phyloP scores from a whole-genome alignment of 2,888 invertebrate species.

The Petrolisthes manimaculis region DNA sequence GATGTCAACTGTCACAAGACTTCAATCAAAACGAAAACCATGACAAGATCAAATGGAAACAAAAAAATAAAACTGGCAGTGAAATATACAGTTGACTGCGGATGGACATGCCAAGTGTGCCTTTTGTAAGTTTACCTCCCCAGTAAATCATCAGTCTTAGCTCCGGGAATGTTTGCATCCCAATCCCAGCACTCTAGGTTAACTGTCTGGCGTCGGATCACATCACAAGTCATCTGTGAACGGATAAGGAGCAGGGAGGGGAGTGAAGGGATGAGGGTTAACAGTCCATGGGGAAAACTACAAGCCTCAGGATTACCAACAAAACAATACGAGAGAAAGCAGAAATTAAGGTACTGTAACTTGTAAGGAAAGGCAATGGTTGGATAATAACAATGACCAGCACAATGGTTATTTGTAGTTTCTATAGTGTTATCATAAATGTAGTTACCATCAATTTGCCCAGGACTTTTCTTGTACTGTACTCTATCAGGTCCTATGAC shows the following conservation, averaged over 20 bases:
- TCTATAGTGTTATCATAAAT: no score
- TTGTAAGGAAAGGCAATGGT: no score
- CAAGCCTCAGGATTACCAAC: neutral
- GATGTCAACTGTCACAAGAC: neutral
- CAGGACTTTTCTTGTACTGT: no score
- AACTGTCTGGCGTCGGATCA: conserved; percentile 56
- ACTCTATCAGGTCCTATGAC: no score
- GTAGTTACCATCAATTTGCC: no score
- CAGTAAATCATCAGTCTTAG: conserved; percentile 64
- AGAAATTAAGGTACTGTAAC: no score
- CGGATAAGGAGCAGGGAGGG: conserved; percentile 27
- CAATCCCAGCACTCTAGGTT: conserved; percentile 63
- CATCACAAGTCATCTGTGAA: conserved; percentile 59
- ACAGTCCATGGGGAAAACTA: neutral
- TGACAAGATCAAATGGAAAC: neutral
- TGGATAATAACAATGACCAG: no score
- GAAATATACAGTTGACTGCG: neutral
- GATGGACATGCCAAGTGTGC: neutral
- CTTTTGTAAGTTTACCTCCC: conserved; percentile 57
- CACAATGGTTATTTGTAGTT: no score
- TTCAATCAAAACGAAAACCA: neutral
- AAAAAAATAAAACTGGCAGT: neutral
- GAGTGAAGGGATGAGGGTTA: neutral
- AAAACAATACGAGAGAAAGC: neutral
- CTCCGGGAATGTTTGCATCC: conserved; percentile 65